A percentile compares a stretch with the other conserved stretches of the same genome.
Evolutionary conservation across 2,113 vertebrate species (phyloP).

Genomic region (Paramisgurnus dabryanus): DNA sequence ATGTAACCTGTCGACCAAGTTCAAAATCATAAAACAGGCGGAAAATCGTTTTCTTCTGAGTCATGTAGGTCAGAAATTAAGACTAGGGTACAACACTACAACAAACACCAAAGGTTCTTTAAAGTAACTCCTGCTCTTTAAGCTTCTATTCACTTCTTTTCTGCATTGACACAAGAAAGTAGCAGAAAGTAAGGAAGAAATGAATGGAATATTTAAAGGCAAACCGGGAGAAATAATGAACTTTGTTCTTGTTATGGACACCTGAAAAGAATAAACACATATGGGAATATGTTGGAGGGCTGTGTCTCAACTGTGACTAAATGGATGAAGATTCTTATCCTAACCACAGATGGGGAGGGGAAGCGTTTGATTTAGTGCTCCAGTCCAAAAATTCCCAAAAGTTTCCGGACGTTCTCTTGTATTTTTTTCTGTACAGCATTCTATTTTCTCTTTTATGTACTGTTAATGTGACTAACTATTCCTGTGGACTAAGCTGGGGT

Average conservation of each 20-base stretch:
- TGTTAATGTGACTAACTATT: conserved; percentile 36
- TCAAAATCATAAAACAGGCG: not conserved
- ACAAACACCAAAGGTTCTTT: conserved; percentile 20
- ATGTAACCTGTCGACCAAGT: not conserved
- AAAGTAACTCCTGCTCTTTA: not conserved
- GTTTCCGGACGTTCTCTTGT: not conserved
- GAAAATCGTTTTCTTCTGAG: not conserved
- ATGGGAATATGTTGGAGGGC: not conserved
- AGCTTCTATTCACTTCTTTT: not conserved
- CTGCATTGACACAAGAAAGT: not conserved
- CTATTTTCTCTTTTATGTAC: not conserved
- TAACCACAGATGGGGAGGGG: not conserved
- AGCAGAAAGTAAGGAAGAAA: not conserved
- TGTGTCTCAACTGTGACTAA: not conserved
- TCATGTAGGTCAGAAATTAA: not conserved
- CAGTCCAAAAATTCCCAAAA: not conserved
- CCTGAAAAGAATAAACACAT: not conserved
- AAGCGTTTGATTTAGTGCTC: not conserved
- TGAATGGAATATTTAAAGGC: not conserved
- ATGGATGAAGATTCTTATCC: not conserved
- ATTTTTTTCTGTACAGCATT: conserved; percentile 17
- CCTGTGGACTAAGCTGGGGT: conserved; percentile 33
- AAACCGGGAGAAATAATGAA: not conserved
- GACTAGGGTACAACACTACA: not conserved
- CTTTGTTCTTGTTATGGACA: not conserved